phyloP scores from a whole-genome alignment of 2,113 vertebrate genomes.

The Muscicapa adusta region DNA sequence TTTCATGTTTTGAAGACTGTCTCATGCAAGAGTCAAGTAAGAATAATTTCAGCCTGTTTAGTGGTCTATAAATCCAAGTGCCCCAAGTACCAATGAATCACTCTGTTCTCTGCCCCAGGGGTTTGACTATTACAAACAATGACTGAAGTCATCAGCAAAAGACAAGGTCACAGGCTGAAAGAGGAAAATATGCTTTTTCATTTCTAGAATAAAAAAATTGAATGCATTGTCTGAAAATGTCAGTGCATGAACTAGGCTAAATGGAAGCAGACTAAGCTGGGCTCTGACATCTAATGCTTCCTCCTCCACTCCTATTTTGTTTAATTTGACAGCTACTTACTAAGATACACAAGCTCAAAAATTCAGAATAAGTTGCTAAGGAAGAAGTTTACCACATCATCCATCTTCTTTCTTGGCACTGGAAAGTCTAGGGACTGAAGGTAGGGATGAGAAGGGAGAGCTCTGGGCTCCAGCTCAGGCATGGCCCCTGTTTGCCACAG shows the following conservation, averaged over 20 bases:
- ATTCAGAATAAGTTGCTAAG: background rate
- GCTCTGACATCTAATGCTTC: constrained; percentile 28
- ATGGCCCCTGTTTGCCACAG: background rate
- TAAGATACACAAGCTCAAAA: background rate
- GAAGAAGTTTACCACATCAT: background rate
- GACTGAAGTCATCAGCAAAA: constrained; percentile 62
- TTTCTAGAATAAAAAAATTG: constrained; percentile 47
- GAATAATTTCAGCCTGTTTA: constrained; percentile 56
- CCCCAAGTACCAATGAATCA: constrained; percentile 60
- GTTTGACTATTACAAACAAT: constrained; percentile 58
- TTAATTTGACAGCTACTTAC: constrained; percentile 44
- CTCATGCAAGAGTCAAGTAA: constrained; percentile 40
- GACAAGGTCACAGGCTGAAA: constrained; percentile 43
- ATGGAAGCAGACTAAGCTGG: constrained; percentile 37
- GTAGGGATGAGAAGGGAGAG: background rate
- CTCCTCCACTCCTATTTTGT: constrained; percentile 23
- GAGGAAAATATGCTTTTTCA: constrained; percentile 58
- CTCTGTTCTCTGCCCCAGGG: constrained; percentile 57
- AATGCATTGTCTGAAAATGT: constrained; percentile 63
- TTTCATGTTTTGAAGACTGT: constrained; percentile 34
- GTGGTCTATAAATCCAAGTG: constrained; percentile 58
- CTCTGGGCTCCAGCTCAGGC: fast-evolving
- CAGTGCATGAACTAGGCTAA: constrained; percentile 53
- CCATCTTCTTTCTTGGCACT: background rate
- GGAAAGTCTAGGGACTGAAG: background rate